Conservation (phyloP, 2,888 invertebrate genomes). For the Aleiodes alternator region DNA sequence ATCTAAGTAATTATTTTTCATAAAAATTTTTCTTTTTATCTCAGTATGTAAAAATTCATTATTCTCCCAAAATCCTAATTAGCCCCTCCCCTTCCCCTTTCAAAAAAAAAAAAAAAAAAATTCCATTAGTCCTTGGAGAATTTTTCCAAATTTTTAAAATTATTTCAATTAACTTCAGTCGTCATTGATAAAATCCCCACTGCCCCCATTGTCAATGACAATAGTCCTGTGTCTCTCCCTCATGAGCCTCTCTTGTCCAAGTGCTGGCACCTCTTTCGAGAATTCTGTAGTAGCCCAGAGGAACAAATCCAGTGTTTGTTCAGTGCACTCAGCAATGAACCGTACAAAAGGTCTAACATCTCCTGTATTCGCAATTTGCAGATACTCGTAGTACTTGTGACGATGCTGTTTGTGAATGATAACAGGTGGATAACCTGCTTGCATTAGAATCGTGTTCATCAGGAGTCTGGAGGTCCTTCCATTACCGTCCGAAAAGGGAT, state of each 20-base stretch:
- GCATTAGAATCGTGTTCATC: constrained; percentile 97
- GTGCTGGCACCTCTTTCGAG: constrained; percentile 82
- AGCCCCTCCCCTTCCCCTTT: too few species aligned
- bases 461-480: constrained; percentile 95
- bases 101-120: too few species aligned
- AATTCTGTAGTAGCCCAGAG: constrained; percentile 88
- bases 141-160: too few species aligned
- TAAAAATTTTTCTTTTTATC: too few species aligned
- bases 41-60: too few species aligned
- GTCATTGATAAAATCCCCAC: constrained; percentile 64
- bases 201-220: constrained; percentile 61
- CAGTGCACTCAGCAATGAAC: constrained; percentile 95
- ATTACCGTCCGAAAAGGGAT: constrained; percentile 98
- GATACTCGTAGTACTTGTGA: constrained; percentile 90
- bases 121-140: too few species aligned
- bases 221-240: constrained; percentile 64
- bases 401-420: constrained; percentile 92
- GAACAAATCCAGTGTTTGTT: constrained; percentile 91
- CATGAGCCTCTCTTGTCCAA: constrained; percentile 74
- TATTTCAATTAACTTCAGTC: constrained; percentile 18
- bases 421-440: constrained; percentile 96
- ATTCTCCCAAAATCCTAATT: too few species aligned
- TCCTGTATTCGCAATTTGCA: constrained; percentile 94
- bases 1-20: too few species aligned
- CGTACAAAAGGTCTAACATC: constrained; percentile 97